Percentiles rank a stretch among this genome's conserved stretches.
Evolutionary conservation across 2,888 invertebrate species (phyloP).

Genomic region (Lasioglossum marginatum): DNA sequence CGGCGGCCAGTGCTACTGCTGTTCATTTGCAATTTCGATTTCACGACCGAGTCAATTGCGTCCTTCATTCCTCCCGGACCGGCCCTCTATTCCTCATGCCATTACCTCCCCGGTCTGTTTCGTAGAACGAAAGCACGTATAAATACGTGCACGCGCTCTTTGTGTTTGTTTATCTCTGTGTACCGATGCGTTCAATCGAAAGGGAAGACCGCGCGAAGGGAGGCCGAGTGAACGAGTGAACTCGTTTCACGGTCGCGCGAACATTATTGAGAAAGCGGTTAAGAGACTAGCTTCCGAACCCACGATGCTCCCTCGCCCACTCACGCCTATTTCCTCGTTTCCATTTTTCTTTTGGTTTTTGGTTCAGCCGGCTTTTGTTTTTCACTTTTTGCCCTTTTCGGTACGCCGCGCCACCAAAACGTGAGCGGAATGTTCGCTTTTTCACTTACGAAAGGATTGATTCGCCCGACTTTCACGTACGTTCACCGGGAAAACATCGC

Average conservation of each 20-base stretch:
- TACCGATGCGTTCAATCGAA: slow-evolving; percentile 22
- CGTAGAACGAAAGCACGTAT: slow-evolving; percentile 28
- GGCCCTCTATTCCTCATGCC: slow-evolving; percentile 13
- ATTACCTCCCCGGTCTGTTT: slow-evolving; percentile 47
- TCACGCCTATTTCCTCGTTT: not conserved
- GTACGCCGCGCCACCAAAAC: slow-evolving; percentile 12
- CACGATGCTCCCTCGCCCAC: not conserved
- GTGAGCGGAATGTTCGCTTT: slow-evolving; percentile 47
- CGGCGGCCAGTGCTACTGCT: slow-evolving; percentile 32
- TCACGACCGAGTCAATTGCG: slow-evolving; percentile 72
- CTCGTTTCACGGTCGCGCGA: slow-evolving; percentile 79
- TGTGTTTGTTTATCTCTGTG: slow-evolving; percentile 41
- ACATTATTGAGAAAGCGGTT: slow-evolving; percentile 74
- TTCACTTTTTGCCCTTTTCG: not conserved
- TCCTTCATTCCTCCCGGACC: slow-evolving; percentile 27
- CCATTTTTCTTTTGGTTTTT: not conserved
- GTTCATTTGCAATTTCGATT: slow-evolving; percentile 74
- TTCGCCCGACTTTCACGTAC: slow-evolving; percentile 33
- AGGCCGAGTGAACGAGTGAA: slow-evolving; percentile 68
- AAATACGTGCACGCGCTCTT: slow-evolving; percentile 25
- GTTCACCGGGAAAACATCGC: slow-evolving; percentile 22
- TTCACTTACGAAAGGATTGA: slow-evolving; percentile 48
- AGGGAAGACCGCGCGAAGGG: not conserved
- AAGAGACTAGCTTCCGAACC: slow-evolving; percentile 51
- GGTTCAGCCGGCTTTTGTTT: not conserved